These are phyloP conservation scores for Halcyon badia DNA, from an alignment of 2,797 vertebrate species.

Conservation along the genomic window DNA sequence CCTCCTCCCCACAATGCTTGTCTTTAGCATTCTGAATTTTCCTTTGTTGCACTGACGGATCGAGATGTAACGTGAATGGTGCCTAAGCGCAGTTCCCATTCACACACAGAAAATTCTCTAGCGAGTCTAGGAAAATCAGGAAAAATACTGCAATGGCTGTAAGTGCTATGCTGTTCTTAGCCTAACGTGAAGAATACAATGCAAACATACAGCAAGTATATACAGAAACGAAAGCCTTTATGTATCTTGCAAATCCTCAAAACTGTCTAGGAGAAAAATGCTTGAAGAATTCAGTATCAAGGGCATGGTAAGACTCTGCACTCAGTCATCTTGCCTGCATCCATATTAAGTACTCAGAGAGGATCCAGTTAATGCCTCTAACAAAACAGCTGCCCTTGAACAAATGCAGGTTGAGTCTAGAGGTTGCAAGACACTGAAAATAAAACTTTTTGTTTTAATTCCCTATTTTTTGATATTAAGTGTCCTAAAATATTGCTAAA, in stretches of 20 bases:
- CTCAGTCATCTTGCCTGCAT: background rate
- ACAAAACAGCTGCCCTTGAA: background rate
- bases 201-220: background rate
- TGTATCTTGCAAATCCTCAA: background rate
- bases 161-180: background rate
- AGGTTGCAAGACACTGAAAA: background rate
- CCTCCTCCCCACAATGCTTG: accelerated
- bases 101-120: background rate
- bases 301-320: background rate
- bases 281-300: background rate
- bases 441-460: background rate
- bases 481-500: background rate
- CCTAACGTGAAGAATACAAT: background rate
- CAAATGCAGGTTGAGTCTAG: background rate
- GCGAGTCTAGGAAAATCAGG: accelerated
- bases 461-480: background rate
- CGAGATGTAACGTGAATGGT: accelerated
- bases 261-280: background rate
- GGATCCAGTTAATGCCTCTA: accelerated
- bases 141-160: background rate
- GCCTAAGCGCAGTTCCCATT: background rate
- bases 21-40: background rate
- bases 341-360: background rate
- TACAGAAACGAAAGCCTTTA: background rate
- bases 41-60: accelerated